Conservation (phyloP, 2,113 vertebrate genomes). For the Ramphastos sulfuratus region DNA sequence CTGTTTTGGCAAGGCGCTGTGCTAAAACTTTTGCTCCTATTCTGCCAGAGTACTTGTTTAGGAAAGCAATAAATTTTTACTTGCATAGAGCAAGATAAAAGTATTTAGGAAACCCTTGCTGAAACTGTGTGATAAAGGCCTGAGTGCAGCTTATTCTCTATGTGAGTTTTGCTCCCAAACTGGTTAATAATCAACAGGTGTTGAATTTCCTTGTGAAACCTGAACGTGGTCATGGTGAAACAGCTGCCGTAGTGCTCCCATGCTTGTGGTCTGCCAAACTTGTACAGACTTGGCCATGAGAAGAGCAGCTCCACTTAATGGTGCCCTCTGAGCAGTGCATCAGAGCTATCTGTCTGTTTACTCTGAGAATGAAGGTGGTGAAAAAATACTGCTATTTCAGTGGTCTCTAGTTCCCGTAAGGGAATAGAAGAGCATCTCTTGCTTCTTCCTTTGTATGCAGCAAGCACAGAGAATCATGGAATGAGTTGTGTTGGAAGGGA, state of each 20-base stretch:
- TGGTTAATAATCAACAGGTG: slow-evolving; percentile 16
- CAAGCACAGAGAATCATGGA: background rate
- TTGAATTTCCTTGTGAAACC: background rate
- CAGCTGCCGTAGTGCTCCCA: background rate
- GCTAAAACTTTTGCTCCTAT: background rate
- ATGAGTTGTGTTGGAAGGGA: no score
- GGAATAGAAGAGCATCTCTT: background rate
- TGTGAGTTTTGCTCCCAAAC: background rate
- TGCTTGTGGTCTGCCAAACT: background rate
- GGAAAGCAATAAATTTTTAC: background rate
- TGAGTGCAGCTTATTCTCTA: background rate
- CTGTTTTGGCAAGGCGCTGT: background rate
- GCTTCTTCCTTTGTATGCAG: background rate
- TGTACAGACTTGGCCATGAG: background rate
- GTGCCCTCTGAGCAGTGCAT: background rate
- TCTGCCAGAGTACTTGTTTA: background rate
- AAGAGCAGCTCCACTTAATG: background rate
- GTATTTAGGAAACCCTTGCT: background rate
- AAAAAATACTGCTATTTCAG: background rate
- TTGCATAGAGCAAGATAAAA: background rate
- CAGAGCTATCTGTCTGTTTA: background rate
- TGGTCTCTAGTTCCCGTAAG: rapidly evolving
- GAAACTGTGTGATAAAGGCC: background rate
- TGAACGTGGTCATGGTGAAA: rapidly evolving
- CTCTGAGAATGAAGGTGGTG: background rate